phyloP scores from a whole-genome alignment of 2,797 vertebrate species.

The Pantherophis alleghaniensis region DNA sequence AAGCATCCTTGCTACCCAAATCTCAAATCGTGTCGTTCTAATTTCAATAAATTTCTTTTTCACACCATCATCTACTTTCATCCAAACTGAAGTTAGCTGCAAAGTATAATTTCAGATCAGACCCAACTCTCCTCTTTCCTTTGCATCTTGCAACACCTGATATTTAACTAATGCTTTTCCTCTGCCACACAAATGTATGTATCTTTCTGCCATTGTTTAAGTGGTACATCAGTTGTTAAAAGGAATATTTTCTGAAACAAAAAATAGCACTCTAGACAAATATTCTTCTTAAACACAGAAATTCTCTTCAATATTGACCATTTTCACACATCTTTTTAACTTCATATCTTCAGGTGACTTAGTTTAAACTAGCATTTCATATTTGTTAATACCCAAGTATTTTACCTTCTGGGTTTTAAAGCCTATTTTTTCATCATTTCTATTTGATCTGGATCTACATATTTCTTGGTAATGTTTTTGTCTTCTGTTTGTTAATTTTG shows the following conservation, averaged over 20 bases:
- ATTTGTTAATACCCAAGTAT: background rate
- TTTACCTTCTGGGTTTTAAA: background rate
- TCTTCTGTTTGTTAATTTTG: background rate
- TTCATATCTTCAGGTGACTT: background rate
- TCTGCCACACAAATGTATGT: background rate
- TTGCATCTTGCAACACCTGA: background rate
- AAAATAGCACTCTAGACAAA: background rate
- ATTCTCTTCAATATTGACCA: background rate
- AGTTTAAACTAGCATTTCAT: background rate
- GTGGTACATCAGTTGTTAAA: background rate
- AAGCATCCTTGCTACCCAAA: background rate
- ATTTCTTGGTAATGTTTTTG: background rate
- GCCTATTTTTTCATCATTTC: background rate
- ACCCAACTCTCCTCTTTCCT: background rate
- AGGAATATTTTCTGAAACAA: background rate
- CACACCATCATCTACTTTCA: too few species aligned
- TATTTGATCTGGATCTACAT: background rate
- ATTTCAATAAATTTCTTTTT: background rate
- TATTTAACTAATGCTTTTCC: background rate
- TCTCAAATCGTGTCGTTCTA: background rate
- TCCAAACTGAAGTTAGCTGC: background rate
- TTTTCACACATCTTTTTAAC: background rate
- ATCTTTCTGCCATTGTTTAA: background rate
- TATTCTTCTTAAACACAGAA: background rate
- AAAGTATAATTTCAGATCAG: background rate